phyloP scores from a whole-genome alignment of 2,113 vertebrate species.

The Calcarius ornatus region DNA sequence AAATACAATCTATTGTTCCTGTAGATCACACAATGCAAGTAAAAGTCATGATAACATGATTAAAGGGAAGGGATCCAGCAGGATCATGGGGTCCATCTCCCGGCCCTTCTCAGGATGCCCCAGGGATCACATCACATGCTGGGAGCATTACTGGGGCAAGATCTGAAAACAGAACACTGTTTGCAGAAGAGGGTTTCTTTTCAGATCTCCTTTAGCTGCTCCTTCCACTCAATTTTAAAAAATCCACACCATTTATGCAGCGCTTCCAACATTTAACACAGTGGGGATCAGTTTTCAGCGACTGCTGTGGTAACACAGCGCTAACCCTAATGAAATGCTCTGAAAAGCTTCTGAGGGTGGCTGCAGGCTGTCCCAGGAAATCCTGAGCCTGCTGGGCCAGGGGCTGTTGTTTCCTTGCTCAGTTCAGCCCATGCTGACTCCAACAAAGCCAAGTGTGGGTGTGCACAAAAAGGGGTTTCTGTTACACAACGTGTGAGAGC shows the following conservation, averaged over 20 bases:
- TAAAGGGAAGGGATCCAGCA: neutral
- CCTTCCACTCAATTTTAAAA: neutral
- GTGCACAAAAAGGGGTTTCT: neutral
- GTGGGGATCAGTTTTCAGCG: neutral
- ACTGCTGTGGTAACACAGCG: neutral
- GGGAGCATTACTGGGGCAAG: neutral
- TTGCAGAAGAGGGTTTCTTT: neutral
- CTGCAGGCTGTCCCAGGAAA: neutral
- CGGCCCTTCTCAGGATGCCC: neutral
- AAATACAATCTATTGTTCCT: neutral
- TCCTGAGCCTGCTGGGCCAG: neutral
- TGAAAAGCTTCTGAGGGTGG: neutral
- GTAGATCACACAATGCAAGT: neutral
- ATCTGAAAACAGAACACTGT: neutral
- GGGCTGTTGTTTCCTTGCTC: neutral
- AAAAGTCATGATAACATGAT: neutral
- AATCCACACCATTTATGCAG: neutral
- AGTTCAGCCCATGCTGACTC: neutral
- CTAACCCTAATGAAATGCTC: neutral
- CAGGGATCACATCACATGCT: neutral
- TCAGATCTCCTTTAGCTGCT: neutral
- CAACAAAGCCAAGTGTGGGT: neutral
- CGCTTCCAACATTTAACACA: neutral
- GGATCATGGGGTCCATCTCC: neutral
- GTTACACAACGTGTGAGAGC: fast-evolving